These are phyloP conservation scores for Neosilurus hyrtlii DNA, from an alignment of 2,797 vertebrate species.

Conservation along the genomic window DNA sequence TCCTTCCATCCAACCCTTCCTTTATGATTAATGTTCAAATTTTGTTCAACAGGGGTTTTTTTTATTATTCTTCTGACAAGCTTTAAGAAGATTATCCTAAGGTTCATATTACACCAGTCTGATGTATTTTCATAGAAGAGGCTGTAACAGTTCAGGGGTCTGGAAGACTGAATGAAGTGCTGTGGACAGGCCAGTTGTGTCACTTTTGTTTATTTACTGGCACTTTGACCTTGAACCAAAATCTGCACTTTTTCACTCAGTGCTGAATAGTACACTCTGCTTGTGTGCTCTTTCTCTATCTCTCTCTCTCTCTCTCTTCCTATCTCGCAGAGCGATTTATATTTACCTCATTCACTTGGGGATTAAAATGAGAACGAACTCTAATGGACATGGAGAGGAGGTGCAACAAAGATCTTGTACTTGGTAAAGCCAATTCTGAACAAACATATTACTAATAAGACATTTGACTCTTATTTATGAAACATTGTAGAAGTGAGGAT, in stretches of 20 bases:
- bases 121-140: conserved; percentile 3
- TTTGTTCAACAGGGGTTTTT: conserved; percentile 1
- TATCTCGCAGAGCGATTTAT: too few relatives aligned
- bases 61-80: conserved; percentile 3
- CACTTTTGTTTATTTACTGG: too few relatives aligned
- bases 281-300: too few relatives aligned
- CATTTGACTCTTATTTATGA: background rate
- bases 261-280: too few relatives aligned
- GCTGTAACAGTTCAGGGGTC: too few relatives aligned
- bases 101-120: conserved; percentile 5
- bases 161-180: too few relatives aligned
- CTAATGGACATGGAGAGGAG: background rate
- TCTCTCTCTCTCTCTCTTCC: too few relatives aligned
- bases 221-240: too few relatives aligned
- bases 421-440: background rate
- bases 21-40: conserved; percentile 13
- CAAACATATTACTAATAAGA: background rate
- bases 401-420: background rate
- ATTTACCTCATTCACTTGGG: too few relatives aligned
- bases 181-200: too few relatives aligned
- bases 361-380: background rate
- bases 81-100: conserved; percentile 13
- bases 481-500: too few relatives aligned
- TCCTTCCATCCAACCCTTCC: background rate
- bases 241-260: too few relatives aligned